Evolutionary conservation across 2,113 vertebrate genomes (phyloP), one percentile per base, ranked within the genome.

Genomic region (Marcusenius ussheri): DNA sequence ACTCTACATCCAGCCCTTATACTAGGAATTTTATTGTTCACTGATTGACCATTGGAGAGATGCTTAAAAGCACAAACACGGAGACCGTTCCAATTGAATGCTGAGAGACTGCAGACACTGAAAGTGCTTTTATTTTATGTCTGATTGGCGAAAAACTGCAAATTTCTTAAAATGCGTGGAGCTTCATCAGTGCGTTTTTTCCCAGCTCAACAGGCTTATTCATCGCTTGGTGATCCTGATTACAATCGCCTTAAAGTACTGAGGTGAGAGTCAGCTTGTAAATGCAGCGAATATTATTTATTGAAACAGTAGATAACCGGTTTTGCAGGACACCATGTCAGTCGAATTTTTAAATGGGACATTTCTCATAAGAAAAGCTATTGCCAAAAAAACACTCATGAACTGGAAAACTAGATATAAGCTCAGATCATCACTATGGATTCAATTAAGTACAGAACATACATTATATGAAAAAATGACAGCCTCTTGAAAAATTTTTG

Each of bases 11-110:
- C 83, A 9, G 17, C 47, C 83, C 83, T 15, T 88, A 21, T 87
- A 91, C 19, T 85, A 90, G 90, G 90, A 91, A 90, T 31, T 70
- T 13, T 31, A 70, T 70, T 70, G n/a, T 70, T 70, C 62, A 13
- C 62, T 91, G 51, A 92, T 87, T 10, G 53, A 13, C n/a, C 47
- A 89, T 89, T 3, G 86, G 88, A 92, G 92, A 39, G 88, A 91
- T 88, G 31, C 89, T 88, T 58, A 88, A 90, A 92, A 90, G 53
- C 88, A 49, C 56, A 66, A 92, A 91, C 88, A 89, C 45, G 42
- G 58, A 89, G 80, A 84, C 89, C 21, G 27, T 91, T n/a, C 83
- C 88, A 77, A 45, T 83, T 90, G 90, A 80, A 91, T 70, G 45
- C 70, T 35, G 70, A 74, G 77, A 90, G 58, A 84, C 49, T 27